phyloP scores from a whole-genome alignment of 2,113 vertebrate genomes.

The Peucedramus taeniatus region DNA sequence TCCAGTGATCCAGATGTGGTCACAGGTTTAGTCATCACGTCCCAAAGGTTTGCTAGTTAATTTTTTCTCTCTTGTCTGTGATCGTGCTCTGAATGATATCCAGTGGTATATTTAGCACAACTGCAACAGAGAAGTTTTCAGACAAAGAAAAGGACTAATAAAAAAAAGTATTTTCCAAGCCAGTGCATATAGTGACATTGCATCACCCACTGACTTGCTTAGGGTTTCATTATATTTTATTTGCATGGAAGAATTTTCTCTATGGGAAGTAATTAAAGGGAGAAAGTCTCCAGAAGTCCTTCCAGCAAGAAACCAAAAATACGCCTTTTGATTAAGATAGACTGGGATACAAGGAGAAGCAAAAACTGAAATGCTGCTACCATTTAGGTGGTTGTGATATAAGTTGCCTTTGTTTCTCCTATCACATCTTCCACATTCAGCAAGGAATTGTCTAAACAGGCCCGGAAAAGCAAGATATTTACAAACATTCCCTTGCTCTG shows the following conservation, averaged over 20 bases:
- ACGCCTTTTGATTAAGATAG: neutral
- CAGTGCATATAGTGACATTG: neutral
- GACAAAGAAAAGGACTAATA: neutral
- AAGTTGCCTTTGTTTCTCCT: neutral
- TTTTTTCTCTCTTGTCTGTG: neutral
- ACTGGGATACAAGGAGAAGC: neutral
- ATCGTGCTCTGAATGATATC: neutral
- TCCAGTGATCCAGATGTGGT: neutral
- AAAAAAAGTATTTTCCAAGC: neutral
- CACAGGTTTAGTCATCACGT: neutral
- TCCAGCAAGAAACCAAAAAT: neutral
- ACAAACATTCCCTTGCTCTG: neutral
- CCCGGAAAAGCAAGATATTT: neutral
- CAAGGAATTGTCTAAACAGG: neutral
- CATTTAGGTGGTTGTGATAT: neutral
- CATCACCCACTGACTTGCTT: neutral
- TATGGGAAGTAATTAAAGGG: neutral
- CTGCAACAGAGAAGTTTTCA: neutral
- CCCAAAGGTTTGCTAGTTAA: neutral
- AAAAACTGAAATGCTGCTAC: neutral
- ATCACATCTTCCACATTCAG: neutral
- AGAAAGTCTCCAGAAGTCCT: neutral
- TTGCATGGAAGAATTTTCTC: neutral
- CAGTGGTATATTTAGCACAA: neutral
- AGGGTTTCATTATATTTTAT: neutral